Evolutionary conservation across 1,140 invertebrate genomes (phyloP), one percentile per base, ranked within the genome.

Genomic region (Whitmania pigra): DNA sequence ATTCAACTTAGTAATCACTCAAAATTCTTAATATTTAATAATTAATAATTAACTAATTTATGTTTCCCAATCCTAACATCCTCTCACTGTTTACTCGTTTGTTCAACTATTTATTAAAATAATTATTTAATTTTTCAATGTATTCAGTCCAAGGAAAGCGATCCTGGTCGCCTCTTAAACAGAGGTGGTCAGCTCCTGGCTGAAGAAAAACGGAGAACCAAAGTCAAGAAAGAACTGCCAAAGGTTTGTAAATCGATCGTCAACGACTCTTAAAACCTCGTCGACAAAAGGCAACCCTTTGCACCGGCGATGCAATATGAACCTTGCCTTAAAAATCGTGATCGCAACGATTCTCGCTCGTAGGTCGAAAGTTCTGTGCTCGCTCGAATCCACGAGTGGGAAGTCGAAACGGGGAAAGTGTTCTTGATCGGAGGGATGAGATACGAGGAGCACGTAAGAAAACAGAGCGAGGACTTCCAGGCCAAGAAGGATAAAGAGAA

Each of bases 121-220:
- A 13, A 43, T 6, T 5, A 49, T 7, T 63, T 69, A 27, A 70
- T 69, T 53, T 75, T 75, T 17, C 9, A 1, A 3, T 17, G 15
- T 43, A n/a, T 43, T 17, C 76, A 82, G 78, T 79, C 76, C 69
- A 87, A 88, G 75, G 87, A 88, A 0, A 86, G 86, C 29, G 88
- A 91, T 78, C 89, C 90, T 0, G 87, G 88, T 74, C 85, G 91
- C 3, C 91, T 89, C 77, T 69, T 40, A 22, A 87, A 93, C 81
- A 85, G 91, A 60, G 90, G 90, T 9, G 90, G 91, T 0, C 88
- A 89, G 75, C 82, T 94, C 13, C 81, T 94, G 0, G 85, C 86
- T 36, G 91, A 93, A 79, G 91, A 93, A 80, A 91, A 89, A 76
- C 88, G 90, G 76, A 84, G 90, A 15, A 93, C 90, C 77, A 85